Percentiles rank a stretch among this genome's conserved stretches.
Evolutionary conservation across 2,888 invertebrate species (phyloP).

Genomic region (Leptinotarsa haldemani): DNA sequence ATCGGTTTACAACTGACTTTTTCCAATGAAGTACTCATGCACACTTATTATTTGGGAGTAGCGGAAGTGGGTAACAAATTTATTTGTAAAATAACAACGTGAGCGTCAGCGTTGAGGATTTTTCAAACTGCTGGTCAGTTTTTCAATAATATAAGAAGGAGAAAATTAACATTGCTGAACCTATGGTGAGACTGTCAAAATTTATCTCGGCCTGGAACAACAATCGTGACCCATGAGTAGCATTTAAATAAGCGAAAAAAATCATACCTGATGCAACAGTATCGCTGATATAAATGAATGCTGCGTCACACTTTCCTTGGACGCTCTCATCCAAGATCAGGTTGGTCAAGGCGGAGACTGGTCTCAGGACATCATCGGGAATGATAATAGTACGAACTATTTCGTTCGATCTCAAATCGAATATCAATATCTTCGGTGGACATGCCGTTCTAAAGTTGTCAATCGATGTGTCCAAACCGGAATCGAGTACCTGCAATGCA

Average conservation of each 20-base stretch:
- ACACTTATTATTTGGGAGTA: no score
- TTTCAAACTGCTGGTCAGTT: no score
- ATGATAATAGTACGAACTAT: slow-evolving; percentile 79
- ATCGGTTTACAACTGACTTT: no score
- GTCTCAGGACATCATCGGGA: slow-evolving; percentile 78
- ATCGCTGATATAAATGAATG: slow-evolving; percentile 84
- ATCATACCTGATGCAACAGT: slow-evolving; percentile 81
- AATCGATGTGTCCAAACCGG: slow-evolving; percentile 78
- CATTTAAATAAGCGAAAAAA: neutral
- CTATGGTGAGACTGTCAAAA: no score
- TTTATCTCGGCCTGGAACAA: slow-evolving; percentile 57
- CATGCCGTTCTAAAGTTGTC: slow-evolving; percentile 76
- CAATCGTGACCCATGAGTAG: neutral
- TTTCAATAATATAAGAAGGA: no score
- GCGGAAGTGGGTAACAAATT: no score
- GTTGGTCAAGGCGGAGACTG: slow-evolving; percentile 82
- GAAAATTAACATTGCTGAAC: no score
- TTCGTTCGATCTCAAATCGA: slow-evolving; percentile 80
- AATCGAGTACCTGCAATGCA: slow-evolving; percentile 79
- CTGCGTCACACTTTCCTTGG: slow-evolving; percentile 77
- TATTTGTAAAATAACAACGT: no score
- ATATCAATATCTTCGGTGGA: slow-evolving; percentile 83
- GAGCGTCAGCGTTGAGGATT: no score
- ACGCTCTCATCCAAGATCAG: slow-evolving; percentile 80
- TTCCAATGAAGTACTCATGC: no score